Base-by-base conservation (phyloP, 2,797 vertebrate genomes). In the Spatula versicolor region DNA sequence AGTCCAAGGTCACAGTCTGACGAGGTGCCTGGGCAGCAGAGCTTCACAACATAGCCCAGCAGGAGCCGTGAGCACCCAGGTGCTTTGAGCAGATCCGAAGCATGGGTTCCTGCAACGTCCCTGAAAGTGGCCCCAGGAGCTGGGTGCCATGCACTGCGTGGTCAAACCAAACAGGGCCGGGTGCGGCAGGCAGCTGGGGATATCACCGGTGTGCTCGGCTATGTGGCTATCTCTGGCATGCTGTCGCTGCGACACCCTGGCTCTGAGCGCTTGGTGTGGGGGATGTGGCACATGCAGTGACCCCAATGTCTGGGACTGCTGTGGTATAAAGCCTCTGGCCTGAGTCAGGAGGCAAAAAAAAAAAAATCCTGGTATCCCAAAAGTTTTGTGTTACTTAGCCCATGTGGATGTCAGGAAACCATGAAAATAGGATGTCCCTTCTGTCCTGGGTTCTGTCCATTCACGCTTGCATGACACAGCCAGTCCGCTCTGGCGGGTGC, bases 351-450 rank as follows among this genome's bases (percentile, higher is more conserved):
- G 20, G 39, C 75, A 6, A 5, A 45, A 23, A 62, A 20, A 21
- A 14, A 9, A 37, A 60, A 28, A 20, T 30, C 60, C 37, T 26
- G 45, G 28, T 77, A 82, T 50, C 48, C 37, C 7, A 0, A 12
- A 59, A 7, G 7, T 25, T 0, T 2, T 43, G 56, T 45, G 41
- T 63, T 41, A 26, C 19, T 63, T 37, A 63, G 3, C 1, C 54
- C 12, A 12, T 0, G 7, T 30, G 58, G 30, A 11, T 59, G 2
- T 45, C 13, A 5, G 13, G 7, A 54, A 67, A 64, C n/a, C n/a
- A 11, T 52, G 58, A 18, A 26, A n/a, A 22, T 4, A 20, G 4
- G 16, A 66, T 64, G 66, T 31, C 19, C 11, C 31, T 33, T 48
- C 39, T 23, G 2, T 15, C 16, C 37, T 16, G 18, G 14, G 15